Base-by-base conservation (phyloP, 2,888 invertebrate genomes). In the Carabus problematicus region DNA sequence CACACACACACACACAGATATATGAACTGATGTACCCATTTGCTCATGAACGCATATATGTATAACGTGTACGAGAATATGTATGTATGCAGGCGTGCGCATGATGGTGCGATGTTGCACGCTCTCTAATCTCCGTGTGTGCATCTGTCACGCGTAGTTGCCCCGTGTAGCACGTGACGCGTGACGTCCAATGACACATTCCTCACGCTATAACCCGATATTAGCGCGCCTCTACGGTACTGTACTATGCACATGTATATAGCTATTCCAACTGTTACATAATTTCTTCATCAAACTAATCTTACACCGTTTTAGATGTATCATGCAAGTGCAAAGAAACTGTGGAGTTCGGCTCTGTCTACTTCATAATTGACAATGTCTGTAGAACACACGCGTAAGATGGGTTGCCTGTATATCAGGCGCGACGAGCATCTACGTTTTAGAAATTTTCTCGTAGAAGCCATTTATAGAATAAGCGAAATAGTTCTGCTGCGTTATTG, bases 161-260 rank as follows among this genome's bases (percentile, higher is more conserved):
- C 52, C 54, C n/a, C n/a, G n/a, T 42, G 54, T 14, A 74, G 71
- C 74, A 73, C 75, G 64, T 75, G 76, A 76, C 74, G 74, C 78
- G 74, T 75, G 74, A 77, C 77, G 72, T 75, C 75, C 78, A 78
- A 76, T 77, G 77, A 77, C 77, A 78, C 73, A 75, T 77, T 76
- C 75, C 71, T 64, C 69, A 62, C 70, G 54, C 64, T 55, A 64
- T 63, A 63, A 62, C 14, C 11, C 45, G 11, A 6, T 45, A 45
- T 14, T 11, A 45, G 7, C 14, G 14, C 45, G 7, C 11, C 45
- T 45, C 14, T 12, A n/a, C n/a, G 11, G 2, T 45, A 12, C 11
- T n/a, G n/a, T n/a, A n/a, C 14, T 45, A 12, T 45, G 14, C 42
- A 8, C 42, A 8, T 8, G 9, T 42, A 42, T 8, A 8, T 42